Evolutionary conservation across 2,797 vertebrate genomes (phyloP).

Genomic region (Hippocampus kuda): DNA sequence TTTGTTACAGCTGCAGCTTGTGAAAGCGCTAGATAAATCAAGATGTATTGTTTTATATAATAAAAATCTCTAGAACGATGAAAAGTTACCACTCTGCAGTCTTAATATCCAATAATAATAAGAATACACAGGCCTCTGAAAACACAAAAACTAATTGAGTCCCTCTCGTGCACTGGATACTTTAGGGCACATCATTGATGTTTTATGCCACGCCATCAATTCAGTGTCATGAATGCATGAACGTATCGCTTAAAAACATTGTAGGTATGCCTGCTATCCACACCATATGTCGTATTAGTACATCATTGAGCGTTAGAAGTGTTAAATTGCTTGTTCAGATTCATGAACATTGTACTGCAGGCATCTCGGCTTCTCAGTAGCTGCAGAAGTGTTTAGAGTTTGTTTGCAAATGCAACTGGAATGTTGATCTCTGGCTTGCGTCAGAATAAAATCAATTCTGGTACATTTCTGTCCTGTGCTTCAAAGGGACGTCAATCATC

Average conservation of each 20-base stretch:
- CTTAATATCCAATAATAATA: conserved; percentile 19
- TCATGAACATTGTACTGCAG: not conserved
- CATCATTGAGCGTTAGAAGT: not conserved
- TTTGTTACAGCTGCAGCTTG: too few species aligned
- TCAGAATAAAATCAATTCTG: not conserved
- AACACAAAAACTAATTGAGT: conserved; percentile 15
- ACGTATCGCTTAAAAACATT: not conserved
- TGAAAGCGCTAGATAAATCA: too few species aligned
- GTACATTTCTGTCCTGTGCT: not conserved
- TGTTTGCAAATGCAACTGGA: not conserved
- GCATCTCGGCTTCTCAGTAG: not conserved
- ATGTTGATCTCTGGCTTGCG: not conserved
- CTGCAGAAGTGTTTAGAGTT: not conserved
- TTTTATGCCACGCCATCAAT: conserved; percentile 2
- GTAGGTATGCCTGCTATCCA: not conserved
- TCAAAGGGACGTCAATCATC: not conserved
- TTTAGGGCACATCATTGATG: not conserved
- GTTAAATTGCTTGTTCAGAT: not conserved
- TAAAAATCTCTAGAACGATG: not conserved
- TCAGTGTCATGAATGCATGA: not conserved
- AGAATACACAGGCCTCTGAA: conserved; percentile 12
- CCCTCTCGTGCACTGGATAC: not conserved
- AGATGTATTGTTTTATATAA: too few species aligned
- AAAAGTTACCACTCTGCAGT: conserved; percentile 3
- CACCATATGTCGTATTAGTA: not conserved